These are phyloP conservation scores for Lymantria monacha DNA, from an alignment of 2,888 invertebrate genomes.

Conservation along the genomic window DNA sequence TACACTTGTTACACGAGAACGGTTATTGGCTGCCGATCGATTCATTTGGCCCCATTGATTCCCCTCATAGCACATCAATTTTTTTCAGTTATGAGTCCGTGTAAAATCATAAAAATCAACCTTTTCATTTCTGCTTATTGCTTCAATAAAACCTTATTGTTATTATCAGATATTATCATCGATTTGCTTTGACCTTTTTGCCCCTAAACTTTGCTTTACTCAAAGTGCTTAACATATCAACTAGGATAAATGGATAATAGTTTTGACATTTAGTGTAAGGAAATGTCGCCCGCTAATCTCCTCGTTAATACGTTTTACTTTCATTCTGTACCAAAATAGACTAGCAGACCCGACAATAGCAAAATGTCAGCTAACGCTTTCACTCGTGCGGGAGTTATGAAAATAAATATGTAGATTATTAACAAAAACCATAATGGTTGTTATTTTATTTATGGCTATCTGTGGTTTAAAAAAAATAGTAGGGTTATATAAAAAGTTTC, in stretches of 20 bases:
- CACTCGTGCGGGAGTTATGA: slow-evolving; percentile 36
- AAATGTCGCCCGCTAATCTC: slow-evolving; percentile 37
- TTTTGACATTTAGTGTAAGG: slow-evolving; percentile 14
- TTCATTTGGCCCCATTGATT: slow-evolving; percentile 44
- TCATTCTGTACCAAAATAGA: slow-evolving; percentile 44
- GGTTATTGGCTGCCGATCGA: slow-evolving; percentile 43
- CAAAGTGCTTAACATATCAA: slow-evolving; percentile 5
- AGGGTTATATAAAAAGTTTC: too few species aligned
- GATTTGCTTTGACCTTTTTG: slow-evolving; percentile 7
- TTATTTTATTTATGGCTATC: too few species aligned
- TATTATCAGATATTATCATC: slow-evolving; percentile 3
- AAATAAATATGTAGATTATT: too few species aligned
- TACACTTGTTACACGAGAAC: slow-evolving; percentile 44
- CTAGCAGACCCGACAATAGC: slow-evolving; percentile 39
- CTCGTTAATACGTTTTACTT: slow-evolving; percentile 38
- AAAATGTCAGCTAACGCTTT: slow-evolving; percentile 52
- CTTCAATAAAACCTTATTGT: slow-evolving; percentile 1
- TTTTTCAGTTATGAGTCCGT: slow-evolving; percentile 23
- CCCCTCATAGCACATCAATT: slow-evolving; percentile 32
- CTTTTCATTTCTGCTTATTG: too few species aligned
- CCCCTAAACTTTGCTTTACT: background rate
- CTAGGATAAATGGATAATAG: slow-evolving; percentile 12
- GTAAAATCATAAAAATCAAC: background rate
- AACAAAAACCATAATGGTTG: too few species aligned
- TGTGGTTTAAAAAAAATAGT: too few species aligned